Percentiles rank a stretch among this genome's conserved stretches.
These are phyloP conservation scores for Grantiella picta DNA, from an alignment of 2,113 vertebrate genomes.

Conservation along the genomic window DNA sequence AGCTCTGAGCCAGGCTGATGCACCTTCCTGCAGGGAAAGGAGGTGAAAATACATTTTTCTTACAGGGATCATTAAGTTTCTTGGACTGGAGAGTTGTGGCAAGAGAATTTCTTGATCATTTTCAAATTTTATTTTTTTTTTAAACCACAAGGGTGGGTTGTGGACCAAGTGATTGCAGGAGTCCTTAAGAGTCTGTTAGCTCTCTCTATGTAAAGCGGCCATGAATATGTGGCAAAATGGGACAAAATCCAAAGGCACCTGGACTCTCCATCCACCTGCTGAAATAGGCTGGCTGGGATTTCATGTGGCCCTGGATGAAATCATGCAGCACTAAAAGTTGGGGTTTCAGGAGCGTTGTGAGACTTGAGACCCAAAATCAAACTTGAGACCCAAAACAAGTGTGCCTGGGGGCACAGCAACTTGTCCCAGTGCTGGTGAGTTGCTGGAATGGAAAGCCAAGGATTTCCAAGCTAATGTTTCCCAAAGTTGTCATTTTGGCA, in stretches of 20 bases:
- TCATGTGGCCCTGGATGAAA: neutral
- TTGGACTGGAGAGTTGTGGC: neutral
- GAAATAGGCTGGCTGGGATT: neutral
- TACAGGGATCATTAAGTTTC: neutral
- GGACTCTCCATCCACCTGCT: neutral
- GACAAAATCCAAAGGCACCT: neutral
- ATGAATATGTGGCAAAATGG: neutral
- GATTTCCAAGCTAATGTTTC: neutral
- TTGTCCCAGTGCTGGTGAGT: neutral
- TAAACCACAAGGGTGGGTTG: neutral
- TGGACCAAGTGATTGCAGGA: neutral
- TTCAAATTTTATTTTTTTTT: neutral
- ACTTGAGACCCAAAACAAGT: neutral
- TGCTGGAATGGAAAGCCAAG: neutral
- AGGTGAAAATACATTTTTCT: neutral
- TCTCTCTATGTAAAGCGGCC: neutral
- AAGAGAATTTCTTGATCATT: neutral
- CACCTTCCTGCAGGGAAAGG: neutral
- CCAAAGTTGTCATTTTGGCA: neutral
- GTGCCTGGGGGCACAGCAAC: neutral
- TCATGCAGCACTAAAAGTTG: rapidly evolving
- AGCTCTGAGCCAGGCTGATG: neutral
- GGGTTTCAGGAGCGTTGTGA: neutral
- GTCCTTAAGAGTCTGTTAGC: neutral
- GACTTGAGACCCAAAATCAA: neutral